Evolutionary conservation across 2,113 vertebrate genomes (phyloP), one percentile per base, ranked within the genome.

Genomic region (Melanerpes aurifrons): DNA sequence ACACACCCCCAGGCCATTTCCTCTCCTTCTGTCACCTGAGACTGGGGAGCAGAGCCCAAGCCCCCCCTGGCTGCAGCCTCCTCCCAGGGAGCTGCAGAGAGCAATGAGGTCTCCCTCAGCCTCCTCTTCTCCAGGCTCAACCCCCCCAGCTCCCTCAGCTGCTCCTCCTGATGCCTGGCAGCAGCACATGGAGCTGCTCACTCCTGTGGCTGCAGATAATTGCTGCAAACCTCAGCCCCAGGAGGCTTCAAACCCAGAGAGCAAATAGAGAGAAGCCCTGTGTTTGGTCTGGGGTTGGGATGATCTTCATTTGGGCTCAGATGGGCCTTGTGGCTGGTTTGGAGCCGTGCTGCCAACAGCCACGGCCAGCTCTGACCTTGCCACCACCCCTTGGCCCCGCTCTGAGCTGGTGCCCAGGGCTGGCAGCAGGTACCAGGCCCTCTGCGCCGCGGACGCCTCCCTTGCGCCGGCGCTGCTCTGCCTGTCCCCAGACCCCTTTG

Each of bases 151-250:
- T 13, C 22, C 50, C 22, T 24, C 50, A 53, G 50, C 50, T 53
- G 22, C 22, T 25, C 22, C 50, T 53, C 50, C 37, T 37, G 37
- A 37, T 76, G 50, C 45, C 29, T 82, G 59, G 29, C 56, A 7
- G 29, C 56, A n/a, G 5, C 28, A 12, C 0, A 0, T 0, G 2
- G 29, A 62, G 45, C 48, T 2, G 3, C 62, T 81, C 5, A 0
- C 70, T 82, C 28, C 71, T 56, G 63, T 0, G 5, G 91, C 84
- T 70, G 68, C 0, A 0, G 78, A 85, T 47, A 69, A 76, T 67
- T 85, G 59, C 85, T 54, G 37, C 59, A 70, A 80, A 77, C 22
- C 1, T 1, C 5, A 0, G 48, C 24, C 69, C 53, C 16, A 0
- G 45, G 47, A 92, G 69, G 53, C 57, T 89, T 73, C 40, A 63